A percentile compares a stretch with the other conserved stretches of the same genome.
These are phyloP conservation scores for Bombus waltoni DNA, from an alignment of 1,140 invertebrate genomes.

Conservation along the genomic window DNA sequence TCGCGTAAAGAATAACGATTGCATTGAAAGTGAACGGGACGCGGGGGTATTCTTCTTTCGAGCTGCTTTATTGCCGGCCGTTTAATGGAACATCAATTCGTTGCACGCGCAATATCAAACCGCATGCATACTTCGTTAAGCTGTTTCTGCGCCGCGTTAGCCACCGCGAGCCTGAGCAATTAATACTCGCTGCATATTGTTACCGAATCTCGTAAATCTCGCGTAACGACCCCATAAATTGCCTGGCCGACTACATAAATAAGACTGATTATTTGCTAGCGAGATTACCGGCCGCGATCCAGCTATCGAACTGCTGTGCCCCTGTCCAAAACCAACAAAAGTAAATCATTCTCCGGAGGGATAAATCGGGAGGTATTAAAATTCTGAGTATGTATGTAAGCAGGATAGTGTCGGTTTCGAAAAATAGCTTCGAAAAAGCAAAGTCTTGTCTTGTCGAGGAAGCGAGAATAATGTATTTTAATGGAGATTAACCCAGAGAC, in stretches of 20 bases:
- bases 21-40: constrained; percentile 49
- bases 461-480: no score
- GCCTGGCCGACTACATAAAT: constrained; percentile 28
- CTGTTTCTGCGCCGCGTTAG: constrained; percentile 27
- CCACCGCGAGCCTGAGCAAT: constrained; percentile 23
- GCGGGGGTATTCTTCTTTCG: constrained; percentile 35
- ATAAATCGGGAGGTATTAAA: constrained; percentile 25
- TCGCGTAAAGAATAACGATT: constrained; percentile 66
- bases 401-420: not conserved
- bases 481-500: no score
- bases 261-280: constrained; percentile 57
- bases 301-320: constrained; percentile 21
- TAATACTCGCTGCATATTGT: constrained; percentile 59
- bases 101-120: constrained; percentile 43
- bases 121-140: constrained; percentile 28
- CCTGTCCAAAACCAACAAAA: constrained; percentile 45
- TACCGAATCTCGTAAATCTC: constrained; percentile 64
- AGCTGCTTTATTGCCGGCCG: constrained; percentile 36
- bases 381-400: no score
- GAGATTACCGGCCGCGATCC: constrained; percentile 49
- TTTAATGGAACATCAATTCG: constrained; percentile 55
- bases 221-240: constrained; percentile 59
- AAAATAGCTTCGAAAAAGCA: not conserved
- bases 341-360: constrained; percentile 34
- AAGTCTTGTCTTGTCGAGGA: no score